Base-by-base conservation (phyloP, 2,113 vertebrate genomes). In the Grantiella picta region DNA sequence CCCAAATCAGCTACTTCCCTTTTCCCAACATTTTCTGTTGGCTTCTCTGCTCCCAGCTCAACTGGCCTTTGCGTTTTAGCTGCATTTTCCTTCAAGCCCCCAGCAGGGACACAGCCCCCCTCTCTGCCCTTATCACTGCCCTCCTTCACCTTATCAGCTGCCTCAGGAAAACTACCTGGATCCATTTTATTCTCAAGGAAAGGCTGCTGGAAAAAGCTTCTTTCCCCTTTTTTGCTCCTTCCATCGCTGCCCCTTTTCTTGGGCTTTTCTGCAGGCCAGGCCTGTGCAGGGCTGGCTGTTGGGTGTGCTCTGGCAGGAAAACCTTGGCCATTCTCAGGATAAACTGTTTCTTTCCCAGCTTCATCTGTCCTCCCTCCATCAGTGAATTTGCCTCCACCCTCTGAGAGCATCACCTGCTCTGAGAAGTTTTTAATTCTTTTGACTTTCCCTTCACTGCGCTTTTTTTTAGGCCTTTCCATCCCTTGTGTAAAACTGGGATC, bases 171-270 rank as follows among this genome's bases (percentile, higher is more conserved):
- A 33, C 49, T 6, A 3, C 53, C n/a, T 2, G 25, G 2, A 0
- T 75, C 92, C 28, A 38, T 10, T 63, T 22, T 86, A 7, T 4
- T 18, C 28, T 87, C 96, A 4, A 22, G 47, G 49, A 83, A 73
- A 4, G 73, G 86, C 36, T 71, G 66, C 77, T 97, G 96, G 53
- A 21, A 72, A 35, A 87, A 96, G 60, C 70, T 25, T 20, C 45
- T 91, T 22, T 96, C 97, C 14, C 88, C 65, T 56, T 65, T 98
- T 27, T 65, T 97, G 71, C 70, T 95, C 65, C 92, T 98, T 16
- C 97, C 89, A 18, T 97, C 95, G 1, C 92, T 93, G 3, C 73
- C 76, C 33, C 87, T 82, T 40, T 95, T 98, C 49, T 94, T 97
- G 3, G 95, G 63, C 4, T 86, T 92, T 8, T 97, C 97, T 18